phyloP scores from a whole-genome alignment of 2,888 invertebrate species.

The Adelognathus sp. region DNA sequence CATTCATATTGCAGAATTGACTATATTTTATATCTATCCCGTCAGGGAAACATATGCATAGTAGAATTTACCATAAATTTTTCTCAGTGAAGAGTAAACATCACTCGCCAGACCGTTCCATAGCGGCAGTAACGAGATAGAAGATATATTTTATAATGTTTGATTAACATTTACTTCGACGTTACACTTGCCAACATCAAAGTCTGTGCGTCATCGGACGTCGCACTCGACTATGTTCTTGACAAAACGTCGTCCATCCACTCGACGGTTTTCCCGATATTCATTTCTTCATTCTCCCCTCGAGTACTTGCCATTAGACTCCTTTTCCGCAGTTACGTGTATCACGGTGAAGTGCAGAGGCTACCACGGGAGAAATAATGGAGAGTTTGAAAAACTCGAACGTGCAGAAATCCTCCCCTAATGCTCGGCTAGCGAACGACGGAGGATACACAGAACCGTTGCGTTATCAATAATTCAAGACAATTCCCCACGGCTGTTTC shows the following conservation, averaged over 20 bases:
- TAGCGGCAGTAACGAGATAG: too few relatives aligned
- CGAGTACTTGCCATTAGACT: background rate
- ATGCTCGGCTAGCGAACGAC: slow-evolving; percentile 13
- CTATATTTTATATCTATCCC: too few relatives aligned
- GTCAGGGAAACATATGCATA: too few relatives aligned
- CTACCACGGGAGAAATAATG: slow-evolving; percentile 16
- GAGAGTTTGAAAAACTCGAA: slow-evolving; percentile 9
- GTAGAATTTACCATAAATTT: too few relatives aligned
- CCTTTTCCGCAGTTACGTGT: background rate
- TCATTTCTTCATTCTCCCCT: background rate
- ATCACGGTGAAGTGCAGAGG: slow-evolving; percentile 5
- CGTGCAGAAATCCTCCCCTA: slow-evolving; percentile 8
- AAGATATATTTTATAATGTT: background rate
- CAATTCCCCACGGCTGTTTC: slow-evolving; percentile 41
- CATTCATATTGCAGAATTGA: too few relatives aligned
- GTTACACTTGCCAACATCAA: background rate
- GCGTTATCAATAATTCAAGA: slow-evolving; percentile 52
- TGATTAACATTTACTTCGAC: background rate
- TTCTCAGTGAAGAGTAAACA: too few relatives aligned
- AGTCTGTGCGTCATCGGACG: background rate
- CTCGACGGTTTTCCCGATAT: background rate
- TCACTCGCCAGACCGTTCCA: too few relatives aligned
- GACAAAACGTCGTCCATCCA: background rate
- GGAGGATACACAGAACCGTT: slow-evolving; percentile 20
- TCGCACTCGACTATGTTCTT: background rate